phyloP scores from a whole-genome alignment of 2,113 vertebrate species.

The Echinops telfairi region DNA sequence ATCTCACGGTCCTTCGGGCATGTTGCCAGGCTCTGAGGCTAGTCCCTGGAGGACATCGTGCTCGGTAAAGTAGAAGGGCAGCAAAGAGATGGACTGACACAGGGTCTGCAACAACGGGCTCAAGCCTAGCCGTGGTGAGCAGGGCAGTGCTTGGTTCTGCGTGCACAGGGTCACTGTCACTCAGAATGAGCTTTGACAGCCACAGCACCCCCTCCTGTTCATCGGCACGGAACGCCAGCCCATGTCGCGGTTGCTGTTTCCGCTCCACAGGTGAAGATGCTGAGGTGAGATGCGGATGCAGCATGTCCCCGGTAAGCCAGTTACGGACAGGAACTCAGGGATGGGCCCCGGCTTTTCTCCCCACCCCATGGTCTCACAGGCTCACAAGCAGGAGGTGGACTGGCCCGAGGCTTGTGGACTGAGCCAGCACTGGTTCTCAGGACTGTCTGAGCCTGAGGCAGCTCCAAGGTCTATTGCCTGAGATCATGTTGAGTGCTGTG shows the following conservation, averaged over 20 bases:
- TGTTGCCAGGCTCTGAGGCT: too few relatives aligned
- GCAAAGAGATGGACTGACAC: too few relatives aligned
- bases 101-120: too few relatives aligned
- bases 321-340: background rate
- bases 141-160: too few relatives aligned
- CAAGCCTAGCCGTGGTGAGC: too few relatives aligned
- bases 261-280: background rate
- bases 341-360: background rate
- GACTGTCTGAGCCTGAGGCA: background rate
- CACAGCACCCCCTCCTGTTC: too few relatives aligned
- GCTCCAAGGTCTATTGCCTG: background rate
- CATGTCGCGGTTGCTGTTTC: background rate
- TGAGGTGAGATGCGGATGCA: background rate
- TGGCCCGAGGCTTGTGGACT: background rate
- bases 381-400: background rate
- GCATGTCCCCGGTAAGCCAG: background rate
- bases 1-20: too few relatives aligned
- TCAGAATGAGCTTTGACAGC: too few relatives aligned
- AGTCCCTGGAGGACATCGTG: too few relatives aligned
- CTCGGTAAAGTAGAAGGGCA: too few relatives aligned
- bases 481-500: background rate
- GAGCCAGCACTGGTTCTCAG: background rate
- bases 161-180: too few relatives aligned
- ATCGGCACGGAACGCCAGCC: too few relatives aligned
- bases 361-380: background rate